These are phyloP conservation scores for Trissoscelio sp. DNA, from an alignment of 2,888 invertebrate genomes.

Conservation along the genomic window DNA sequence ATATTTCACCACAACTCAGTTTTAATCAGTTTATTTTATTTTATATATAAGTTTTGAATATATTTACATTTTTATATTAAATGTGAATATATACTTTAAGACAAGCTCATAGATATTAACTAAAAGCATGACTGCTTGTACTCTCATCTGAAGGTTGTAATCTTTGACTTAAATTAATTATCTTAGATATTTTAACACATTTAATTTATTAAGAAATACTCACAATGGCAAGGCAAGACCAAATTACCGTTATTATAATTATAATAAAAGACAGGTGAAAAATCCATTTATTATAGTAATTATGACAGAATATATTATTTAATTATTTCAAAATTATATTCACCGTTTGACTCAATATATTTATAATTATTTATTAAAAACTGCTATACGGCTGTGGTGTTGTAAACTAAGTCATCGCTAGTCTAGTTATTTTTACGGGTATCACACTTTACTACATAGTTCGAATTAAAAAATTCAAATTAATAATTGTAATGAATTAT, in stretches of 20 bases:
- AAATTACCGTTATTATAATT: too few species aligned
- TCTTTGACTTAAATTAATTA: background rate
- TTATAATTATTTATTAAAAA: background rate
- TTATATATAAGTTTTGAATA: background rate
- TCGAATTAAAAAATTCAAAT: too few species aligned
- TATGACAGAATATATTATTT: too few species aligned
- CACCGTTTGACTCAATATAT: too few species aligned
- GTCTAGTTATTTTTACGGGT: background rate
- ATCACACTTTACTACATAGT: background rate
- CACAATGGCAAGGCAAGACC: too few species aligned
- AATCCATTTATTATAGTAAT: too few species aligned
- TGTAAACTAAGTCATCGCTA: background rate
- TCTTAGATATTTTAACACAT: too few species aligned
- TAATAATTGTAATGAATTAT: too few species aligned
- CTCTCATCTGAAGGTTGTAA: slow-evolving; percentile 2
- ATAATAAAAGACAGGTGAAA: too few species aligned
- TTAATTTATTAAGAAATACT: background rate
- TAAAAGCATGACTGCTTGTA: background rate
- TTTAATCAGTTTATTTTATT: background rate
- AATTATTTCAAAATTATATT: too few species aligned
- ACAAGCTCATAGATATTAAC: background rate
- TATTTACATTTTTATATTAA: slow-evolving; percentile 13
- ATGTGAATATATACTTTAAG: background rate
- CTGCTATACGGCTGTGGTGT: background rate
- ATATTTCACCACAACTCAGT: too few species aligned